Evolutionary conservation across 2,797 vertebrate genomes (phyloP).

Genomic region (Nothura maculosa): DNA sequence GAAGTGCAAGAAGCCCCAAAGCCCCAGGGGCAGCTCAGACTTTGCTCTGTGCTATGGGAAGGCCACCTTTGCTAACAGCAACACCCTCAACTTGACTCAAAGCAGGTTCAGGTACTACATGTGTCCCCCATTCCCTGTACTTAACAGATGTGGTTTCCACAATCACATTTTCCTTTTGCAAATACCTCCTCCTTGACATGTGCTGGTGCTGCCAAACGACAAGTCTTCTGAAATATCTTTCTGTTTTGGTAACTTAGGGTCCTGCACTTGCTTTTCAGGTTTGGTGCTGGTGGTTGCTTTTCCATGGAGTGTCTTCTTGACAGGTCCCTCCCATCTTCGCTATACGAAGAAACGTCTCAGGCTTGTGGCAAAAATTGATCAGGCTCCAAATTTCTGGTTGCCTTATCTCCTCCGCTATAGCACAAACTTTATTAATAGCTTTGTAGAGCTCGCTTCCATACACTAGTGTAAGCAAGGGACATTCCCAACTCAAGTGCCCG

Average conservation of each 20-base stretch:
- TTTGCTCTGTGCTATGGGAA: not conserved
- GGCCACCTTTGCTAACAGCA: not conserved
- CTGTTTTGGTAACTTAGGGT: not conserved
- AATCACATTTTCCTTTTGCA: not conserved
- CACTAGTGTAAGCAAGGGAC: not conserved
- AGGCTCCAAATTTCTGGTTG: not conserved
- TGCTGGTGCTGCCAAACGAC: not conserved
- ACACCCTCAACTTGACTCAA: not conserved
- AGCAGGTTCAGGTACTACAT: not conserved
- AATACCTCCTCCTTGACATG: not conserved
- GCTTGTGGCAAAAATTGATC: not conserved
- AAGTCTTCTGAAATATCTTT: not conserved
- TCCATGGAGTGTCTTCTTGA: not conserved
- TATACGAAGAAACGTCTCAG: not conserved
- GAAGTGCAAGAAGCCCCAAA: not conserved
- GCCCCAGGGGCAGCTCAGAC: not conserved
- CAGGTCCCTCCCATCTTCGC: not conserved
- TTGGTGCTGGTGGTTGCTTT: not conserved
- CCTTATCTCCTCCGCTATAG: not conserved
- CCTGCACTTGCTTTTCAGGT: not conserved
- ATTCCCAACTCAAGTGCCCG: not conserved
- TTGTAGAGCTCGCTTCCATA: not conserved
- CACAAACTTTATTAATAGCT: not conserved
- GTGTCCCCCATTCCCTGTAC: accelerated
- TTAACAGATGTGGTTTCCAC: not conserved